These are phyloP conservation scores for Apis mellifera DNA, from an alignment of 1,140 invertebrate genomes.

Conservation along the genomic window Amel_HAv3.1 CM009946.2:6898501-6899000, in stretches of 20 bases:
- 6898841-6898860: too few species aligned
- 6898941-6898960: neutral
- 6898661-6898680: too few species aligned
- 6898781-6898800: too few species aligned
- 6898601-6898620: neutral
- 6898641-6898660: neutral
- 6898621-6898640: neutral
- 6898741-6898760: too few species aligned
- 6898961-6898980: too few species aligned
- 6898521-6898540: neutral
- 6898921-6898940: too few species aligned
- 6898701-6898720: neutral
- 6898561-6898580: neutral
- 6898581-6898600: slow-evolving; percentile 26
- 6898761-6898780: too few species aligned
- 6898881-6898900: neutral
- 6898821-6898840: too few species aligned
- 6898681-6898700: neutral
- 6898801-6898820: too few species aligned
- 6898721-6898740: too few species aligned
- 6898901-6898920: neutral
- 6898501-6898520: neutral
- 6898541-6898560: neutral
- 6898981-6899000: neutral
- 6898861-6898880: neutral